Evolutionary conservation across 2,113 vertebrate species (phyloP), one percentile per base, ranked within the genome.

Genomic region (Xiphorhynchus elegans): DNA sequence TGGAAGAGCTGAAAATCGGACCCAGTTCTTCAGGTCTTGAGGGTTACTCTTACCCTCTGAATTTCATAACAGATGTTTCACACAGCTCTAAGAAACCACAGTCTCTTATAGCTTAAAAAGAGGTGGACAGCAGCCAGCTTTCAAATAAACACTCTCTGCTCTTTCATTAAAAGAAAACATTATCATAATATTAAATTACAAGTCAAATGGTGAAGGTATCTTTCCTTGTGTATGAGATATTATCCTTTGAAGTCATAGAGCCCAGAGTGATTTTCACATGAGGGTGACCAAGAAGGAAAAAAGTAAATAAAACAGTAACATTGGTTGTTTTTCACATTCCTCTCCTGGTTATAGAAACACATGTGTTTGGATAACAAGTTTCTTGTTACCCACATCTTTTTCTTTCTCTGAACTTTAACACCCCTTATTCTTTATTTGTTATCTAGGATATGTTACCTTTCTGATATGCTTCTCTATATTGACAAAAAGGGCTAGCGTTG

Each of bases 161-260:
- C 42, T 67, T 90, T 96, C 90, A 96, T 91, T 94, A 95, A 96
- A 96, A 93, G 72, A 97, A 96, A 97, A 95, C 75, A 90, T 95
- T 97, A 80, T 94, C 56, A 55, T 96, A 88, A 95, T 94, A 96
- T 95, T 93, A 74, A 86, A 94, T 96, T 96, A 80, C 95, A 92
- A 88, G 79, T 96, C 90, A 94, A 94, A 92, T 56, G 90, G 85
- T 69, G 79, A 90, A 94, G 78, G 50, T 95, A 74, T 95, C 62
- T 96, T 93, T 90, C 63, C 40, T 88, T 84, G 75, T 90, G 52
- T 95, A 91, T 64, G 74, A 90, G 78, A 90, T 80, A 59, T 42
- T 90, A 62, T 55, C 42, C 72, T 96, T 96, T 93, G 82, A 96
- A 95, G 83, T 94, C 75, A 33, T 11, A 78, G 67, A 89, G 14